Evolutionary conservation across 2,888 invertebrate species (phyloP).

Genomic region (Mylabris sibirica): DNA sequence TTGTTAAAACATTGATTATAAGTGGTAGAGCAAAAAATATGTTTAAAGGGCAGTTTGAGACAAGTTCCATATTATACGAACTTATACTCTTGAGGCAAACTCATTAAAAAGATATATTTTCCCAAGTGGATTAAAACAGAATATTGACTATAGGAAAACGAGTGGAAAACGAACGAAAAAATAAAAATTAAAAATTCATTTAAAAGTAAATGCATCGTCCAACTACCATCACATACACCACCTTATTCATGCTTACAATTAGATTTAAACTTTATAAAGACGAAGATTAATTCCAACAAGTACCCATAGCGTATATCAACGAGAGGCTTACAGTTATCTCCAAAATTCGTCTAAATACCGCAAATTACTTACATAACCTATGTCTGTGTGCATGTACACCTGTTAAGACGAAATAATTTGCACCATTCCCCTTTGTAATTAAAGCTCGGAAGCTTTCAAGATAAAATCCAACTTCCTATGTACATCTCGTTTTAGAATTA

Average conservation of each 20-base stretch:
- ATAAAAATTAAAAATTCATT: background rate
- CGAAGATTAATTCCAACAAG: no score
- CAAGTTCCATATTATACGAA: background rate
- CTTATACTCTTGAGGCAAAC: constrained; percentile 4
- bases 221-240: no score
- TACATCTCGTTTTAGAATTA: background rate
- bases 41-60: background rate
- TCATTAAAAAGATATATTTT: constrained; percentile 7
- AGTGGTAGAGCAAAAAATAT: background rate
- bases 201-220: background rate
- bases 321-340: constrained; percentile 1
- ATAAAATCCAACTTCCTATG: constrained; percentile 4
- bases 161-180: background rate
- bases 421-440: constrained; percentile 31
- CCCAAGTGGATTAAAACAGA: background rate
- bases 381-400: constrained; percentile 13
- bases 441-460: constrained; percentile 25
- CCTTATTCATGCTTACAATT: no score
- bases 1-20: background rate
- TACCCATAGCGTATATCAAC: no score
- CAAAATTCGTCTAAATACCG: background rate
- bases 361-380: constrained; percentile 5
- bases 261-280: no score
- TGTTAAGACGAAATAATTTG: constrained; percentile 33
- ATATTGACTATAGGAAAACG: background rate